Evolutionary conservation across 2,113 vertebrate species (phyloP).

Genomic region (Rhynchomys soricoides): DNA sequence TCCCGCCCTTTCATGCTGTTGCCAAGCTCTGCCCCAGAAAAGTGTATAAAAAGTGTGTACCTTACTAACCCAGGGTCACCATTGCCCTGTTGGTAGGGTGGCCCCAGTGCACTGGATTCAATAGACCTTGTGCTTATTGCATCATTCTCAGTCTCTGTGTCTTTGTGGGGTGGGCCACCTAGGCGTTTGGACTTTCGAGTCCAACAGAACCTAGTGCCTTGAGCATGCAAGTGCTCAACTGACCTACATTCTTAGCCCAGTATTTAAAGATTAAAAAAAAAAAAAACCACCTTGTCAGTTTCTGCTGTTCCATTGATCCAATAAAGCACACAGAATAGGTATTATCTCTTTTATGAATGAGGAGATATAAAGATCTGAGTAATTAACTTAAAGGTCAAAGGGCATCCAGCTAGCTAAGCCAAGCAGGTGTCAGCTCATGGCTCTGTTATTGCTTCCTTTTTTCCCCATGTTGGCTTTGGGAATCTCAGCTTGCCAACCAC

Average conservation of each 20-base stretch:
- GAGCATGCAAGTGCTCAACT: background rate
- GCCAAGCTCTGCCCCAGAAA: too few species aligned
- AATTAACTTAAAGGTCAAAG: background rate
- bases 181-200: too few species aligned
- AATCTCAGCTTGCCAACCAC: background rate
- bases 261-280: background rate
- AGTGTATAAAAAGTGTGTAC: too few species aligned
- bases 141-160: too few species aligned
- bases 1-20: too few species aligned
- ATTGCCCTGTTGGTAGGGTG: too few species aligned
- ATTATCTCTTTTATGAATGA: conserved; percentile 25
- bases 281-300: background rate
- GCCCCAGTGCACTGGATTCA: too few species aligned
- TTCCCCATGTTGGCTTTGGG: background rate
- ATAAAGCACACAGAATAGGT: background rate
- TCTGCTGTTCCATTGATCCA: background rate
- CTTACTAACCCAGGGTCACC: too few species aligned
- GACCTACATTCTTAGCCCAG: background rate
- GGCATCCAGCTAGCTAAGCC: background rate
- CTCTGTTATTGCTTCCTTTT: background rate
- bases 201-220: background rate
- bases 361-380: conserved; percentile 3
- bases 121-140: too few species aligned
- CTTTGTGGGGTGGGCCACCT: too few species aligned
- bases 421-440: background rate